Evolutionary conservation across 2,113 vertebrate genomes (phyloP).

Genomic region (Fulica atra): DNA sequence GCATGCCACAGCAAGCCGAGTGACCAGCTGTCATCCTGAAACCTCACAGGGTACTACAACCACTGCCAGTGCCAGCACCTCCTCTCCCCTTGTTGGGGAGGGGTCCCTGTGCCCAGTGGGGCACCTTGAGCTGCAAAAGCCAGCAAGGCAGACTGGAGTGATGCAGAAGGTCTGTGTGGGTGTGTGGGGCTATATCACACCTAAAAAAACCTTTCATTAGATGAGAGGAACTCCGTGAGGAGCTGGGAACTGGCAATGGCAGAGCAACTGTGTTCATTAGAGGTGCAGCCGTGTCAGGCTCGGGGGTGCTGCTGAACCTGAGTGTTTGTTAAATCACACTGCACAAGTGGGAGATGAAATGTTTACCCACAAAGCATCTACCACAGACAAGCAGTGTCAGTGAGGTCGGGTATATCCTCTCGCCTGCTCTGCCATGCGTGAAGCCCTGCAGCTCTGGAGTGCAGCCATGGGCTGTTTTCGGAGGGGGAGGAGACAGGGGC

Average conservation of each 20-base stretch:
- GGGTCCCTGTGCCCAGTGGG: not conserved
- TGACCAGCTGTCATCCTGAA: not conserved
- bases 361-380: not conserved
- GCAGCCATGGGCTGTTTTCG: fast-evolving
- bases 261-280: not conserved
- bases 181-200: not conserved
- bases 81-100: fast-evolving
- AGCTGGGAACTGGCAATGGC: not conserved
- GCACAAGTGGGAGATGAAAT: not conserved
- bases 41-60: fast-evolving
- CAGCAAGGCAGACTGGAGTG: not conserved
- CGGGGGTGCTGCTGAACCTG: fast-evolving
- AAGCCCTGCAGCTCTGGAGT: not conserved
- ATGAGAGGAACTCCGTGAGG: not conserved
- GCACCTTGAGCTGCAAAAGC: not conserved
- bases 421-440: not conserved
- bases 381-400: not conserved
- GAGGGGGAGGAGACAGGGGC: not conserved
- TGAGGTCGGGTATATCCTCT: not conserved
- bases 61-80: not conserved
- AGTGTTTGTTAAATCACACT: not conserved
- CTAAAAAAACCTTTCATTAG: not conserved
- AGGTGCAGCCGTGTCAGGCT: not conserved
- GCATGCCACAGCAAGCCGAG: not conserved
- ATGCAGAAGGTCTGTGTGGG: not conserved